A percentile compares a stretch with the other conserved stretches of the same genome.
Conservation (phyloP, 2,888 invertebrate genomes). For the Parnassius mnemosyne region DNA sequence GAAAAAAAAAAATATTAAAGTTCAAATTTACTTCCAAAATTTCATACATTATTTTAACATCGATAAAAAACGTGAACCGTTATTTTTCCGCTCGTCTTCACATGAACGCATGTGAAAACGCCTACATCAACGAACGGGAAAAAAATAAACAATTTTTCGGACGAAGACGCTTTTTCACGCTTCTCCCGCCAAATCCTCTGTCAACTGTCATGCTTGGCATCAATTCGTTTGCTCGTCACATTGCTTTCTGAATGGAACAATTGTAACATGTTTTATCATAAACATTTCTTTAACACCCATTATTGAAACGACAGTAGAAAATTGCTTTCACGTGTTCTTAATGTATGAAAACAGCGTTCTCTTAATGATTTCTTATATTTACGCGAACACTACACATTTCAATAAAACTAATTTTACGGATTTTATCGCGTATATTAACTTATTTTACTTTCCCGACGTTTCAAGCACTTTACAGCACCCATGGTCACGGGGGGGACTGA, state of each 20-base stretch:
- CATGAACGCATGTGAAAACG: constrained; percentile 28
- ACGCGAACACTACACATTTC: too few species aligned
- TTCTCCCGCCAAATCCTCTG: constrained; percentile 42
- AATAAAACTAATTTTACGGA: too few species aligned
- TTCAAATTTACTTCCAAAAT: neutral
- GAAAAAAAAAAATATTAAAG: too few species aligned
- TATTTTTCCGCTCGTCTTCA: constrained; percentile 26
- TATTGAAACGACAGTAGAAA: constrained; percentile 8
- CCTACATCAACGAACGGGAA: constrained; percentile 30
- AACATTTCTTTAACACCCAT: constrained; percentile 9
- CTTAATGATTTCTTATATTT: too few species aligned
- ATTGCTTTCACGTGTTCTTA: neutral
- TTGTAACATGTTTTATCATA: constrained; percentile 23
- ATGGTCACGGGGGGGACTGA: too few species aligned
- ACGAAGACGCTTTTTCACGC: constrained; percentile 36
- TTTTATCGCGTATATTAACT: too few species aligned
- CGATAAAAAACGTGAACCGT: constrained; percentile 14
- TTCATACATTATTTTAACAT: constrained; percentile 8
- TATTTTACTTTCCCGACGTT: too few species aligned
- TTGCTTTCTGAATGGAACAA: constrained; percentile 31
- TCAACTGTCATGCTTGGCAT: constrained; percentile 40
- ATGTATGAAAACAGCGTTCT: too few species aligned
- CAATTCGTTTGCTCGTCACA: constrained; percentile 30
- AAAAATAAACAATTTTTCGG: constrained; percentile 42
- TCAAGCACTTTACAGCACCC: too few species aligned